Base-by-base conservation (phyloP, 2,888 invertebrate genomes). In the Sycophila texana region DNA sequence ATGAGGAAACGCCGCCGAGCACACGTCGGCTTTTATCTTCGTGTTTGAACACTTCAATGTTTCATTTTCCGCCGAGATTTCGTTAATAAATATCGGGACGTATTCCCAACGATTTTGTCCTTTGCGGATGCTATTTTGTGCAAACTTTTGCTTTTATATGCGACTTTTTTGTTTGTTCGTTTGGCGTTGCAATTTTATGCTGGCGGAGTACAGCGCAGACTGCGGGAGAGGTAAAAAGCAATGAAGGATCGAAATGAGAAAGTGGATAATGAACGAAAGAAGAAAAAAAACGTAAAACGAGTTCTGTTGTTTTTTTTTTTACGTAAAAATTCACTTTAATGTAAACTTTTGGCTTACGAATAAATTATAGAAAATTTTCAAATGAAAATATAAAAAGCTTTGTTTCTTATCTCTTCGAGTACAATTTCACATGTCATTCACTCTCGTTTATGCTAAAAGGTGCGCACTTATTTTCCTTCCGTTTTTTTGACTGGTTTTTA, bases 291-390 rank as follows among this genome's bases (percentile, higher is more conserved):
- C 12, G 12, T 10, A 65, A 63, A 73, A 74, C 20, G 55, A 20
- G 18, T 18, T 63, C 39, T 63, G 16, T 16, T 57, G 13, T 67
- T 39, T 61, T 63, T 67, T 39, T 61, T 63, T 75, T 72, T 75
- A 66, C 49, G 66, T 76, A 80, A 80, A 80, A 80, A 74, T 73
- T 77, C 68, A 76, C 72, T 80, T 80, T 80, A 80, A 80, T 80
- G 73, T 47, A 77, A 80, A 77, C 67, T 77, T 80, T 77, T 76
- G 76, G 76, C 76, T 76, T 73, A 70, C 47, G 63, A 73, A 80
- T 60, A 80, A 74, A 77, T 77, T 26, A 77, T 75, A 76, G 58
- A 72, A 80, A 79, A 74, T 49, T 57, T 74, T 79, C 18, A 77
- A 79, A 79, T 61, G 60, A 72, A 79, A 73, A 79, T 76, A 79